phyloP scores from a whole-genome alignment of 2,797 vertebrate species.

The Valencia hispanica region DNA sequence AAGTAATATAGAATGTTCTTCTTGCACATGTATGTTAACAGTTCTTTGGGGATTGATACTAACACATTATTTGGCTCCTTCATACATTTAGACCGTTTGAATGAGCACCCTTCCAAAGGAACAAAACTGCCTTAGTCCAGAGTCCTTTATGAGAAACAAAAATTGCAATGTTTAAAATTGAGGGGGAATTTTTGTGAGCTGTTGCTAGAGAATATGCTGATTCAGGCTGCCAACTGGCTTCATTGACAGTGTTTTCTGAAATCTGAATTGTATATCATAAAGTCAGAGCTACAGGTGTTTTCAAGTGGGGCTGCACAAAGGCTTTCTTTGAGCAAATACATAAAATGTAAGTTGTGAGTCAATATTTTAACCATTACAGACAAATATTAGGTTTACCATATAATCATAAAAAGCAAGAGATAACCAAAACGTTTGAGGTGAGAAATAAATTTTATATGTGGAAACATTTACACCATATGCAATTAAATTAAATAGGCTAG shows the following conservation, averaged over 20 bases:
- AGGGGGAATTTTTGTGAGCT: not conserved
- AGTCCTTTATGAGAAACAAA: not conserved
- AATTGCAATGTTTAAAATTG: not conserved
- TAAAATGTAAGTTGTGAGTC: too few species aligned
- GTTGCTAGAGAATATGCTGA: not conserved
- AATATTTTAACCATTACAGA: too few species aligned
- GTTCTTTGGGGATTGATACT: not conserved
- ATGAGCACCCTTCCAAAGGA: not conserved
- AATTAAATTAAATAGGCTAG: too few species aligned
- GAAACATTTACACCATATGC: too few species aligned
- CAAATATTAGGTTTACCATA: too few species aligned
- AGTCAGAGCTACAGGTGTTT: not conserved
- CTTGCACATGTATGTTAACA: not conserved
- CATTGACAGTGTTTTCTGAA: not conserved
- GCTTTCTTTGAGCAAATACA: not conserved
- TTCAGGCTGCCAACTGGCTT: not conserved
- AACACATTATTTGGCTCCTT: not conserved
- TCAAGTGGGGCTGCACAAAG: not conserved
- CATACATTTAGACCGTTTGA: not conserved
- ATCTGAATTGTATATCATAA: not conserved
- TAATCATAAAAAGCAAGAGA: too few species aligned
- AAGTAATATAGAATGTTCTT: too few species aligned
- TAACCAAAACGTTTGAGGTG: too few species aligned
- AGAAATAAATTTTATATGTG: too few species aligned
- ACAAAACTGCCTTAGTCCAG: not conserved